Evolutionary conservation across 2,888 invertebrate species (phyloP).

Genomic region (Chrysopilus asiliformis): DNA sequence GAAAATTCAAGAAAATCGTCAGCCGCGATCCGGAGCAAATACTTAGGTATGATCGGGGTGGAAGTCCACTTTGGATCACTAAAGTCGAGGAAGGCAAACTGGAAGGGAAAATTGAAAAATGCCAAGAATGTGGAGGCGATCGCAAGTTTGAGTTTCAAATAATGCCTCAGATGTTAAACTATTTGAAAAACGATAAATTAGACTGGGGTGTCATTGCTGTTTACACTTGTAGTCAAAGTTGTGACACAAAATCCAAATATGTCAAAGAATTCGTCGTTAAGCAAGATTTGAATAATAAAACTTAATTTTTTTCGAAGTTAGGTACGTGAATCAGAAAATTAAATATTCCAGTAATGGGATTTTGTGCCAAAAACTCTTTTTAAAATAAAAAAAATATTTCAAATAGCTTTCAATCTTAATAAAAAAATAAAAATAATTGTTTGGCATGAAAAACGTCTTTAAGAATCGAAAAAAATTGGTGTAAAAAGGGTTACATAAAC

Average conservation of each 20-base stretch:
- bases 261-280: slow-evolving; percentile 67
- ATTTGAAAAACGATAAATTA: slow-evolving; percentile 53
- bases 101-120: slow-evolving; percentile 49
- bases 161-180: slow-evolving; percentile 67
- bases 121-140: slow-evolving; percentile 56
- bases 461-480: too few relatives aligned
- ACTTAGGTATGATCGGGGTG: slow-evolving; percentile 64
- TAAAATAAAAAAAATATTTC: too few relatives aligned
- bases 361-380: too few relatives aligned
- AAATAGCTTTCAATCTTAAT: too few relatives aligned
- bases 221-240: slow-evolving; percentile 75
- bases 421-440: too few relatives aligned
- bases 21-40: slow-evolving; percentile 65
- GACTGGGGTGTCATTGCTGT: slow-evolving; percentile 86
- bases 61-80: slow-evolving; percentile 69
- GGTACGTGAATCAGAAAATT: too few relatives aligned
- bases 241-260: slow-evolving; percentile 52
- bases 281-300: slow-evolving; percentile 77
- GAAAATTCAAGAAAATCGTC: slow-evolving; percentile 59
- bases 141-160: slow-evolving; percentile 89
- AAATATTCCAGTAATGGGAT: too few relatives aligned
- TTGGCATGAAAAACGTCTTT: too few relatives aligned
- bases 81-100: slow-evolving; percentile 36
- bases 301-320: too few relatives aligned
- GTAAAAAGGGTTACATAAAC: too few relatives aligned